These are phyloP conservation scores for Pelochelys cantorii DNA, from an alignment of 2,797 vertebrate genomes.

Conservation along the genomic window DNA sequence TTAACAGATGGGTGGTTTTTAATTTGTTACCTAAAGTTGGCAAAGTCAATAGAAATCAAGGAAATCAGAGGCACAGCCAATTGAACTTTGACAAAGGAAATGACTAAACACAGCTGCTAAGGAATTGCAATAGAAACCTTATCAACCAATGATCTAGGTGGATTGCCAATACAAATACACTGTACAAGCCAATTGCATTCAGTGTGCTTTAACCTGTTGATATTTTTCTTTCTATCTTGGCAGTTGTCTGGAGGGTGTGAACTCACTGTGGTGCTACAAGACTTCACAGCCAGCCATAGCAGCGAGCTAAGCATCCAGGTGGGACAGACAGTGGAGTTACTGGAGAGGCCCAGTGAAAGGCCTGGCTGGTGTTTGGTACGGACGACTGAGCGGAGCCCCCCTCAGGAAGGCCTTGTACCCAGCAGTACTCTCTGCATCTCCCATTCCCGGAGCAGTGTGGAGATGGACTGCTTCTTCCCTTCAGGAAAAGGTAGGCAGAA, in stretches of 20 bases:
- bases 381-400: conserved; percentile 91
- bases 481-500: conserved; percentile 87
- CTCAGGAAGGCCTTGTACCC: conserved; percentile 93
- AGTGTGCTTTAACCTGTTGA: conserved; percentile 4
- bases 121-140: conserved; percentile 4
- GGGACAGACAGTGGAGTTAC: conserved; percentile 96
- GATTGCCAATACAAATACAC: conserved; percentile 62
- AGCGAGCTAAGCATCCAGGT: conserved; percentile 94
- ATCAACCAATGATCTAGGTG: not conserved
- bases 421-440: conserved; percentile 95
- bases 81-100: conserved; percentile 66
- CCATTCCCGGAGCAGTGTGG: conserved; percentile 95
- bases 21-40: conserved; percentile 28
- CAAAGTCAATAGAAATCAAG: conserved; percentile 54
- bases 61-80: conserved; percentile 3
- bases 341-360: conserved; percentile 92
- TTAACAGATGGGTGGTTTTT: conserved; percentile 38
- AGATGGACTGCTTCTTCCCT: conserved; percentile 94
- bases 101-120: conserved; percentile 56
- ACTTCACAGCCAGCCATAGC: conserved; percentile 87
- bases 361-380: conserved; percentile 95
- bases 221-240: not conserved
- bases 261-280: conserved; percentile 94
- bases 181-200: conserved; percentile 43
- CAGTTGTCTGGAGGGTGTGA: conserved; percentile 96